Conservation (phyloP, 2,113 vertebrate species). For the Oostethus manadensis region DNA sequence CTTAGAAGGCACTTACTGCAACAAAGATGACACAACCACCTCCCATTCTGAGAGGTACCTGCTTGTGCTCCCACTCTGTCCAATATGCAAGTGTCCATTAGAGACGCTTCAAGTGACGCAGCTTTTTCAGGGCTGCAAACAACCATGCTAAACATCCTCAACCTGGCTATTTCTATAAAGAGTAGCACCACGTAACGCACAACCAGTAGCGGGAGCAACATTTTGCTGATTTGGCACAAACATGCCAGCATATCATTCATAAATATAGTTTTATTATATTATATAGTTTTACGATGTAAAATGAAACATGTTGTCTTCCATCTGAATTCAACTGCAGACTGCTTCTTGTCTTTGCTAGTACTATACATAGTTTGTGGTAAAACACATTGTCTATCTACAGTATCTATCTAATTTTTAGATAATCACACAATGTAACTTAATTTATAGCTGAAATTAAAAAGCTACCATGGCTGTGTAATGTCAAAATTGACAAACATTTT, state of each 20-base stretch:
- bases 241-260: constrained; percentile 2
- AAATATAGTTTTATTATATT: constrained; percentile 5
- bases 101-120: constrained; percentile 14
- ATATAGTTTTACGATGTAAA: too few relatives aligned
- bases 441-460: too few relatives aligned
- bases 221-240: constrained; percentile 1
- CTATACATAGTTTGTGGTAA: too few relatives aligned
- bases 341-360: constrained; percentile 1
- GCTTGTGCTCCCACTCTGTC: constrained; percentile 33
- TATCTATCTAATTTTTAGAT: background rate
- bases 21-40: constrained; percentile 59
- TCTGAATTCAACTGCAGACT: constrained; percentile 23
- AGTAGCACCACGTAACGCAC: background rate
- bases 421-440: too few relatives aligned
- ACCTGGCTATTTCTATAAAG: background rate
- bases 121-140: constrained; percentile 3
- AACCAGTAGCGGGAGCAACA: constrained; percentile 11
- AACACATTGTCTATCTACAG: background rate
- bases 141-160: background rate
- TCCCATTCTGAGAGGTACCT: constrained; percentile 50
- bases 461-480: too few relatives aligned
- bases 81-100: constrained; percentile 32
- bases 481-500: too few relatives aligned
- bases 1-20: constrained; percentile 54
- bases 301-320: constrained; percentile 54